Conservation (phyloP, 2,113 vertebrate species). For the Crotalus tigris region DNA sequence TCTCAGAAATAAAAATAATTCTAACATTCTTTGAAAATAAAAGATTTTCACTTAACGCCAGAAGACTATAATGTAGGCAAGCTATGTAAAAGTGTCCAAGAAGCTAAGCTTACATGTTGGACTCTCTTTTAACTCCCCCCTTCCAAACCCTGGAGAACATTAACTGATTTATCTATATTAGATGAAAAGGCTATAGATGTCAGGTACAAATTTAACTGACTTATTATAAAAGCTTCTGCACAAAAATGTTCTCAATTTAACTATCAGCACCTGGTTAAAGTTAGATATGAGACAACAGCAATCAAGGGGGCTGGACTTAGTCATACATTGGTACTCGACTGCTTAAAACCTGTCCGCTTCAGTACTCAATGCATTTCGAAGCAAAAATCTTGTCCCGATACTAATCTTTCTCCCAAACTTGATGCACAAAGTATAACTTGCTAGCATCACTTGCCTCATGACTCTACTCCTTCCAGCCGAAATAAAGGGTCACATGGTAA, state of each 20-base stretch:
- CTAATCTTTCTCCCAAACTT: too few relatives aligned
- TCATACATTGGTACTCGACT: too few relatives aligned
- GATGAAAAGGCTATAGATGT: not conserved
- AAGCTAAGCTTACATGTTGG: not conserved
- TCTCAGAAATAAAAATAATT: not conserved
- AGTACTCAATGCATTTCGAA: too few relatives aligned
- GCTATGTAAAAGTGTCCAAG: not conserved
- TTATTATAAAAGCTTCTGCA: not conserved
- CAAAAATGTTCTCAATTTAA: not conserved
- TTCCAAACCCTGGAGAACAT: not conserved
- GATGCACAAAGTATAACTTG: too few relatives aligned
- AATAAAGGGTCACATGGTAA: not conserved
- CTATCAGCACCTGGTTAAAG: not conserved
- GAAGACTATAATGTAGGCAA: not conserved
- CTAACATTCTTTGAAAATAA: not conserved
- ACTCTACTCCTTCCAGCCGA: not conserved
- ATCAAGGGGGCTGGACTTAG: too few relatives aligned
- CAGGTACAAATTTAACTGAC: not conserved
- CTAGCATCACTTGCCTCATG: not conserved
- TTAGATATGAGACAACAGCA: too few relatives aligned
- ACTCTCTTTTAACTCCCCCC: not conserved
- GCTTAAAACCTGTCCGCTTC: too few relatives aligned
- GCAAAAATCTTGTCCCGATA: too few relatives aligned
- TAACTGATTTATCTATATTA: not conserved
- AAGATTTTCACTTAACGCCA: not conserved